Base-by-base conservation (phyloP, 2,888 invertebrate species). In the Epirrhoe alternata region DNA sequence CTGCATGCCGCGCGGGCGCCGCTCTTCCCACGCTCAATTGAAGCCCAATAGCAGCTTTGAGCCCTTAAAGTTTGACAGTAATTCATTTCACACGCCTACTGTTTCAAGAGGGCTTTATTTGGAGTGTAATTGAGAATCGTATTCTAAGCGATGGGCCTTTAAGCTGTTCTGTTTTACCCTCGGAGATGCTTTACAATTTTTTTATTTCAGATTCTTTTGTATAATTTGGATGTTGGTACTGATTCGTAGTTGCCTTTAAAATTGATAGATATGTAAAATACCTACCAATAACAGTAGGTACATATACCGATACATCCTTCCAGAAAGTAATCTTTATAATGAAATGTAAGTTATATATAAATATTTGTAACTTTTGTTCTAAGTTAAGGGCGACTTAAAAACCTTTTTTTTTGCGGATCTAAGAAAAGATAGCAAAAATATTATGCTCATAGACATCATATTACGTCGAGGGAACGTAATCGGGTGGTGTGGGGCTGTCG, bases 21-120 rank as follows among this genome's bases (percentile, higher is more conserved):
- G 73, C 79, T 70, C 67, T 87, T 90, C 89, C 82, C 90, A 90
- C 90, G 89, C 76, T 82, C 79, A 74, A 86, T 86, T 81, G 81
- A 69, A 49, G 57, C 53, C 54, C 47, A 57, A 61, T 60, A 30
- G 64, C 53, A 50, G 61, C 67, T 70, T 75, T 63, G 62, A 71
- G 67, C 53, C 68, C 64, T 59, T 49, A 53, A 56, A 72, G 75
- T 76, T 77, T 78, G 77, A 78, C 79, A 77, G 74, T 79, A 75
- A 78, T 79, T 80, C 73, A 77, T 79, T 77, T 75, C 58, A 59
- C 57, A 59, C 66, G 71, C 64, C 52, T 73, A 68, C 64, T 68
- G 69, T 74, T 74, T 67, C 73, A 63, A 73, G 66, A 65, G 65
- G 53, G 62, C 67, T 72, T 65, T 64, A 64, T 58, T 60, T 45